phyloP scores from a whole-genome alignment of 1,140 invertebrate genomes.

The Vanessa atalanta region DNA sequence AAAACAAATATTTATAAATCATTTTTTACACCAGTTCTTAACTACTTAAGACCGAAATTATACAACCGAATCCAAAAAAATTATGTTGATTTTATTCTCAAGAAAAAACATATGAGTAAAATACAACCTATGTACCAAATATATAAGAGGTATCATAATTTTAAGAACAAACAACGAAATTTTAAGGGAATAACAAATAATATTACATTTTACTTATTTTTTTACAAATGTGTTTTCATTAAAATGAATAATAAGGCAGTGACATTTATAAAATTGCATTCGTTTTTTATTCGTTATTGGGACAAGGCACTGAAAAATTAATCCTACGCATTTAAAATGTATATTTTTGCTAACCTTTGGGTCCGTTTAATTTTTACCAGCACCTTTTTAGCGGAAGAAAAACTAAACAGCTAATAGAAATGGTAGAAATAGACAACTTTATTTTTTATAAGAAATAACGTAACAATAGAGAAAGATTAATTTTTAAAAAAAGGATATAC shows the following conservation, averaged over 20 bases:
- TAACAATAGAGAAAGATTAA: conserved; percentile 9
- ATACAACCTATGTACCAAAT: not conserved
- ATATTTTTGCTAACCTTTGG: conserved; percentile 33
- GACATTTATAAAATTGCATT: conserved; percentile 30
- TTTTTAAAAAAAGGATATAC: not conserved
- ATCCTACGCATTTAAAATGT: conserved; percentile 34
- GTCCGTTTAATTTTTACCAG: conserved; percentile 25
- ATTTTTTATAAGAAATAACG: conserved; percentile 3
- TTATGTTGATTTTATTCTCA: conserved; percentile 2
- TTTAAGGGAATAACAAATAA: not conserved
- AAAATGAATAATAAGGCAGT: conserved; percentile 32
- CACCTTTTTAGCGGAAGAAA: conserved; percentile 29
- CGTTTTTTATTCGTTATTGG: conserved; percentile 27
- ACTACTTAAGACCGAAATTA: not conserved
- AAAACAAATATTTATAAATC: not conserved
- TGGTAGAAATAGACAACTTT: conserved; percentile 7
- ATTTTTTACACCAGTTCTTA: not conserved
- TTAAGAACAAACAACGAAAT: not conserved
- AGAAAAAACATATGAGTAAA: not conserved
- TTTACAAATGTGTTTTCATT: conserved; percentile 15
- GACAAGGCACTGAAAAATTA: conserved; percentile 42
- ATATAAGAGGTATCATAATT: not conserved
- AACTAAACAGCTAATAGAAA: conserved; percentile 16
- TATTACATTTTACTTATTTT: conserved; percentile 10
- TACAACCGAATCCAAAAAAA: not conserved